phyloP scores from a whole-genome alignment of 2,113 vertebrate species.

The Thalassarche chlororhynchos region DNA sequence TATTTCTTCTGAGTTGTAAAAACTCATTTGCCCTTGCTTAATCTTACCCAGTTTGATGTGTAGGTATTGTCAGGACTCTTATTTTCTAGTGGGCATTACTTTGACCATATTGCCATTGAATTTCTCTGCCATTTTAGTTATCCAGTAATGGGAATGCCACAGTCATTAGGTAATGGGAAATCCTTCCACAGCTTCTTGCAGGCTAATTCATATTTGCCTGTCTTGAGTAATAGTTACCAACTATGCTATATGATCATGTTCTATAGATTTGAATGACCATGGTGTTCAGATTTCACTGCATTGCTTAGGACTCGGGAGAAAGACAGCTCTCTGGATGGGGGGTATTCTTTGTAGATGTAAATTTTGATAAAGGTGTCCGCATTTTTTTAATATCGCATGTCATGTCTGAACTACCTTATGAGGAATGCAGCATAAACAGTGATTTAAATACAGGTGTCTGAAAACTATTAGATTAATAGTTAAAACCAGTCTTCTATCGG shows the following conservation, averaged over 20 bases:
- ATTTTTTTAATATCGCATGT: not conserved
- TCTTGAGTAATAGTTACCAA: not conserved
- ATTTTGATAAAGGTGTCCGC: not conserved
- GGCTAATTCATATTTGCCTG: not conserved
- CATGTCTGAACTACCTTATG: not conserved
- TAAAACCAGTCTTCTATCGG: not conserved
- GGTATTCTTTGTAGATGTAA: not conserved
- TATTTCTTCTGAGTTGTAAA: conserved; percentile 6
- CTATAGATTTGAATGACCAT: not conserved
- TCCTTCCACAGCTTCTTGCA: not conserved
- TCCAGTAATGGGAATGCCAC: not conserved
- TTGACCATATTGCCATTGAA: not conserved
- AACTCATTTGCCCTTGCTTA: conserved; percentile 8
- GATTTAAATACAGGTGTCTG: not conserved
- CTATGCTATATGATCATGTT: not conserved
- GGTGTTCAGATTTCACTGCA: not conserved
- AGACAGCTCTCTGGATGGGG: not conserved
- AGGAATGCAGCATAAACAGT: not conserved
- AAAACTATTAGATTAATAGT: not conserved
- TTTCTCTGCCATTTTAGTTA: not conserved
- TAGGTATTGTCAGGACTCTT: not conserved
- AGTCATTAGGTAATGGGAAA: not conserved
- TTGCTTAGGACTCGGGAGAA: not conserved
- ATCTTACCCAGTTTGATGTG: not conserved
- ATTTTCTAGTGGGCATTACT: not conserved